A percentile compares a stretch with the other conserved stretches of the same genome.
phyloP scores from a whole-genome alignment of 2,888 invertebrate genomes.

The Oscheius sp. region DNA sequence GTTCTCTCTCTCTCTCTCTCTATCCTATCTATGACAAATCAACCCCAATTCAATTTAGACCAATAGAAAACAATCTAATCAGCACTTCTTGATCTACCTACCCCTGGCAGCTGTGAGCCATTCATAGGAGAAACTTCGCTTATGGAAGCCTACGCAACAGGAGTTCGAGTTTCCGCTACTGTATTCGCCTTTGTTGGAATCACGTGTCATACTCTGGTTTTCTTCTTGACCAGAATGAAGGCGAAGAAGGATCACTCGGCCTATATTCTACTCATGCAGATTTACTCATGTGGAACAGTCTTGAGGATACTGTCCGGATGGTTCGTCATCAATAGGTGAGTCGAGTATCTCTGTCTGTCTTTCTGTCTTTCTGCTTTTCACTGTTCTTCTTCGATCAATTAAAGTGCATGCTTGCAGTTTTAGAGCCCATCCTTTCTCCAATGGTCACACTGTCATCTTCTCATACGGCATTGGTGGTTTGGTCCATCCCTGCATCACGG shows the following conservation, averaged over 20 bases:
- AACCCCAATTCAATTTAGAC: no score
- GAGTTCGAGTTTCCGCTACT: slow-evolving; percentile 5
- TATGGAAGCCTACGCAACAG: slow-evolving; percentile 14
- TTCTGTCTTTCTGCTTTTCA: neutral
- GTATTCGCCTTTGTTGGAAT: neutral
- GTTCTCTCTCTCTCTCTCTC: no score
- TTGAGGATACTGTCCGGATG: slow-evolving; percentile 1
- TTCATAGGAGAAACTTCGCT: no score
- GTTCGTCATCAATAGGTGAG: slow-evolving; percentile 15
- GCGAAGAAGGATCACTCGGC: slow-evolving; percentile 1
- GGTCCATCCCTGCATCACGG: neutral
- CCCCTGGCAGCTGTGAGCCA: no score
- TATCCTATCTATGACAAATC: no score
- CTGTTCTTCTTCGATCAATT: neutral
- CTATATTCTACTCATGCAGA: slow-evolving; percentile 18
- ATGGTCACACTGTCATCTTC: slow-evolving; percentile 6
- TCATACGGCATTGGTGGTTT: slow-evolving; percentile 1
- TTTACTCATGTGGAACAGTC: neutral
- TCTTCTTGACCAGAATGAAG: neutral
- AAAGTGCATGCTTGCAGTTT: no score
- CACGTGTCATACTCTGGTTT: neutral
- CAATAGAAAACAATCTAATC: no score
- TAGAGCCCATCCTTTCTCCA: neutral
- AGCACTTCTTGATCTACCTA: no score
- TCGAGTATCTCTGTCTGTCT: neutral